phyloP scores from a whole-genome alignment of 2,797 vertebrate species.

The Brachymystax lenok region DNA sequence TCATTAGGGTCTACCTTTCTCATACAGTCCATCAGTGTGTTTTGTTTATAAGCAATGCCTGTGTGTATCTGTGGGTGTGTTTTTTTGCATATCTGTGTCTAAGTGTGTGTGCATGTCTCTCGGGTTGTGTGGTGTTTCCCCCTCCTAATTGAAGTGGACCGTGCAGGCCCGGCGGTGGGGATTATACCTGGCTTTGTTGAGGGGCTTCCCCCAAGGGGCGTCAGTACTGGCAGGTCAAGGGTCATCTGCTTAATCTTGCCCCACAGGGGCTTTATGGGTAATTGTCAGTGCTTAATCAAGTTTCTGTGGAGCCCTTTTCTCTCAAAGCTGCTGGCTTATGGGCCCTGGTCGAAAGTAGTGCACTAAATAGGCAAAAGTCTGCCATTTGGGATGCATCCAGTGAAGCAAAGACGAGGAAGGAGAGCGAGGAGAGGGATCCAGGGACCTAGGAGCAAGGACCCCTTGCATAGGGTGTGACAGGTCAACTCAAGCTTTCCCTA shows the following conservation, averaged over 20 bases:
- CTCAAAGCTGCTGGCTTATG: slow-evolving; percentile 36
- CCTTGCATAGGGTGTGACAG: slow-evolving; percentile 52
- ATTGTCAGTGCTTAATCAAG: slow-evolving; percentile 80
- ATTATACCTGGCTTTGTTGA: slow-evolving; percentile 78
- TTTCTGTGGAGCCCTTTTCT: slow-evolving; percentile 52
- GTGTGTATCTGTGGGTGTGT: too few species aligned
- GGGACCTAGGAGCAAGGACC: slow-evolving; percentile 33
- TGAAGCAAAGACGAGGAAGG: background rate
- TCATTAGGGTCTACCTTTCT: background rate
- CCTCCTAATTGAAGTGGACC: slow-evolving; percentile 71
- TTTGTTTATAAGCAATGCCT: too few species aligned
- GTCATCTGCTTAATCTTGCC: slow-evolving; percentile 76
- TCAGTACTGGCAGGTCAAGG: slow-evolving; percentile 67
- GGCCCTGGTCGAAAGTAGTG: background rate
- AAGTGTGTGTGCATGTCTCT: too few species aligned
- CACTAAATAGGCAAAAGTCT: background rate
- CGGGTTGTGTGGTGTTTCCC: background rate
- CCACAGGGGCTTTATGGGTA: slow-evolving; percentile 73
- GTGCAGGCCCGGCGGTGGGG: slow-evolving; percentile 63
- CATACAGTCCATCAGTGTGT: too few species aligned
- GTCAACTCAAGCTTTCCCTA: slow-evolving; percentile 52
- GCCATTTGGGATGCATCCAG: background rate
- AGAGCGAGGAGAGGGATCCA: slow-evolving; percentile 6
- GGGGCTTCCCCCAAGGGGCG: slow-evolving; percentile 39
- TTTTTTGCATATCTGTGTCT: too few species aligned